Conservation (phyloP, 2,888 invertebrate genomes). For the Drosophila robusta region DNA sequence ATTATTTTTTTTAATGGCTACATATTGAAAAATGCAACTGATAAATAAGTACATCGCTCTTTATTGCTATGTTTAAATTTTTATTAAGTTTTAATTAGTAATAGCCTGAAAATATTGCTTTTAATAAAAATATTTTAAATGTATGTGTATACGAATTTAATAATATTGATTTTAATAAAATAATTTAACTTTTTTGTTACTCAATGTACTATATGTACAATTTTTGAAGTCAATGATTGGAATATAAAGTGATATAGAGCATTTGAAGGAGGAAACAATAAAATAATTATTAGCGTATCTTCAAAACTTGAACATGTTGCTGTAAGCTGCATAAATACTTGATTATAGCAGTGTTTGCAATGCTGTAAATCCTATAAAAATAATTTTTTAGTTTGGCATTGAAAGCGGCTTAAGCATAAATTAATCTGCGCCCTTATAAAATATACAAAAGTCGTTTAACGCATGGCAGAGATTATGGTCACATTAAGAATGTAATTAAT, state of each 20-base stretch:
- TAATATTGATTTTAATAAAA: slow-evolving; percentile 1
- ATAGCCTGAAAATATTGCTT: slow-evolving; percentile 1
- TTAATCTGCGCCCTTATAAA: slow-evolving; percentile 46
- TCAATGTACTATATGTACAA: neutral
- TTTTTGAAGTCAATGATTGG: neutral
- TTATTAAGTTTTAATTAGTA: slow-evolving; percentile 7
- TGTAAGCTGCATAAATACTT: neutral
- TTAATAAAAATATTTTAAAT: neutral
- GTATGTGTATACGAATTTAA: slow-evolving; percentile 33
- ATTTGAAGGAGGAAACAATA: neutral
- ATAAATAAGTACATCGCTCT: slow-evolving; percentile 30
- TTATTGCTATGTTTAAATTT: slow-evolving; percentile 44
- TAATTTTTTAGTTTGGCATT: slow-evolving; percentile 34
- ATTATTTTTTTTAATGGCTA: slow-evolving; percentile 57
- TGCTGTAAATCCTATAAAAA: slow-evolving; percentile 14
- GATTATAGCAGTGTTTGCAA: neutral
- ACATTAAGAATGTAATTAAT: slow-evolving; percentile 78
- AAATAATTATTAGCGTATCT: neutral
- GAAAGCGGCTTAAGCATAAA: slow-evolving; percentile 25
- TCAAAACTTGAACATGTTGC: neutral
- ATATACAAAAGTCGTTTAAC: slow-evolving; percentile 66
- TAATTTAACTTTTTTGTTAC: neutral
- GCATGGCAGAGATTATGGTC: slow-evolving; percentile 63
- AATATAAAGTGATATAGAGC: too few relatives aligned
- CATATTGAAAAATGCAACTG: slow-evolving; percentile 39